phyloP scores from a whole-genome alignment of 2,113 vertebrate genomes.

The Addax nasomaculatus region DNA sequence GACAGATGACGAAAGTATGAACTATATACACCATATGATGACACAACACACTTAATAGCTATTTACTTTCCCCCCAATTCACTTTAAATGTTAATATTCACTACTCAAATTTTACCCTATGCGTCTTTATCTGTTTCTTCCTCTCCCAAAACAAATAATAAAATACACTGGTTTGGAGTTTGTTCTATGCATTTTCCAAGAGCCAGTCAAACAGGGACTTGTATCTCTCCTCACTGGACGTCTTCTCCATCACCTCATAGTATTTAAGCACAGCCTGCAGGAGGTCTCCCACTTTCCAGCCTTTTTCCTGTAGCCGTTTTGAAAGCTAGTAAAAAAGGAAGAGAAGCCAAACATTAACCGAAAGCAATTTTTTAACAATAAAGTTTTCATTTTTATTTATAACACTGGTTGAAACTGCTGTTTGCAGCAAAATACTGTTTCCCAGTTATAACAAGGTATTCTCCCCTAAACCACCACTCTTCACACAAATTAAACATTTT shows the following conservation, averaged over 20 bases:
- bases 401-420: neutral
- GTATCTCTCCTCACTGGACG: slow-evolving; percentile 66
- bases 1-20: slow-evolving; percentile 64
- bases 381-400: slow-evolving; percentile 35
- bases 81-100: slow-evolving; percentile 68
- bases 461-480: neutral
- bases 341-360: neutral
- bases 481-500: slow-evolving; percentile 41
- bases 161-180: slow-evolving; percentile 52
- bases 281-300: slow-evolving; percentile 91
- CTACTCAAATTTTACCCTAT: slow-evolving; percentile 53
- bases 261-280: slow-evolving; percentile 92
- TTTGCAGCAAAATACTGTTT: slow-evolving; percentile 35
- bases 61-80: slow-evolving; percentile 70
- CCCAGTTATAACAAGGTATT: slow-evolving; percentile 13
- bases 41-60: slow-evolving; percentile 73
- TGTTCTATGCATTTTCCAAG: slow-evolving; percentile 86
- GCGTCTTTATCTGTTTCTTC: slow-evolving; percentile 29
- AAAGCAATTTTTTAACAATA: neutral
- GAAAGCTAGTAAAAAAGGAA: slow-evolving; percentile 83
- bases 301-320: slow-evolving; percentile 85
- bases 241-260: slow-evolving; percentile 80
- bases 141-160: slow-evolving; percentile 68
- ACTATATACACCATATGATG: slow-evolving; percentile 73
- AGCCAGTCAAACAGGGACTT: slow-evolving; percentile 91